phyloP scores from a whole-genome alignment of 2,888 invertebrate species.

The Tryphoninae sp. region DNA sequence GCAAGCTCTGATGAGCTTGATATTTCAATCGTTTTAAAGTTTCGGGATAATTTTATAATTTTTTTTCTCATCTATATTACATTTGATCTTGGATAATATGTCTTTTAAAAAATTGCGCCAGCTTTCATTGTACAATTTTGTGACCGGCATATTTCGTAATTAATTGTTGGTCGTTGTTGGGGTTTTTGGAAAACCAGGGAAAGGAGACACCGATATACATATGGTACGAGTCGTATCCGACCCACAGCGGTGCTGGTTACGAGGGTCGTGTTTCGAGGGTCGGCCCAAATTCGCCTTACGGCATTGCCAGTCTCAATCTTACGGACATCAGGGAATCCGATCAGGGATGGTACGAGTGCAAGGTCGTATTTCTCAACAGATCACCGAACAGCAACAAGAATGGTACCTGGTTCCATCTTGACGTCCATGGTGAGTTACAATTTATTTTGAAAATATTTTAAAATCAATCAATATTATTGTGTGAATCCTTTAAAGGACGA shows the following conservation, averaged over 20 bases:
- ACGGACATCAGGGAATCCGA: constrained; percentile 96
- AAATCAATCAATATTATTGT: background rate
- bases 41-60: background rate
- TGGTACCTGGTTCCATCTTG: constrained; percentile 99
- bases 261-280: constrained; percentile 95
- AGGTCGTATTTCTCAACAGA: constrained; percentile 97
- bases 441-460: background rate
- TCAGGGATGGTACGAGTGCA: constrained; percentile 98
- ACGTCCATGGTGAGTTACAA: constrained; percentile 90
- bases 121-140: constrained; percentile 53
- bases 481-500: background rate
- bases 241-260: constrained; percentile 97
- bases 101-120: constrained; percentile 33
- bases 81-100: background rate
- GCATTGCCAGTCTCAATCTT: constrained; percentile 96
- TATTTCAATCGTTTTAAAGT: too few species aligned
- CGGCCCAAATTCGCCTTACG: constrained; percentile 93
- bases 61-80: background rate
- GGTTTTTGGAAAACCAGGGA: constrained; percentile 85
- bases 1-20: background rate
- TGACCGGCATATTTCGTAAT: constrained; percentile 74
- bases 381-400: constrained; percentile 95
- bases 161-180: constrained; percentile 69
- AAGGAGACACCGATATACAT: constrained; percentile 98
- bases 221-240: constrained; percentile 98